A percentile compares a stretch with the other conserved stretches of the same genome.
Evolutionary conservation across 2,888 invertebrate species (phyloP).

Genomic region (Scaptomyza cyrtandrae): DNA sequence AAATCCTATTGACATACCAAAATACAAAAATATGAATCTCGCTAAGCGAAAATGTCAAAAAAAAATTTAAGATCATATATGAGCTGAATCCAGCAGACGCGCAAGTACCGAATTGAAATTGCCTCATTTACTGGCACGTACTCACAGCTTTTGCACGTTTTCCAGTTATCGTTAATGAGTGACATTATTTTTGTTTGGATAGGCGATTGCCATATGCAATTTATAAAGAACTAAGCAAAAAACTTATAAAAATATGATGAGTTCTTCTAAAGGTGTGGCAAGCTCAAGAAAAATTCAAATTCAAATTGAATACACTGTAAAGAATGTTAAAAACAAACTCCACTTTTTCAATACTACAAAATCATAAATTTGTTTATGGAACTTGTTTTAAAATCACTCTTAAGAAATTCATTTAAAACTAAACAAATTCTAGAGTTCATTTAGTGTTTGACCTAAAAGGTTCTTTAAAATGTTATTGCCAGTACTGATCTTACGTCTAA

Average conservation of each 20-base stretch:
- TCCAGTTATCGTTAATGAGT: slow-evolving; percentile 34
- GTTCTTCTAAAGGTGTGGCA: slow-evolving; percentile 14
- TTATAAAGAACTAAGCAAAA: slow-evolving; percentile 10
- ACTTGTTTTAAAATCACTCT: background rate
- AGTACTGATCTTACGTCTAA: background rate
- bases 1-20: slow-evolving; percentile 22
- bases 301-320: background rate
- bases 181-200: slow-evolving; percentile 13
- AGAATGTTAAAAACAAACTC: no score
- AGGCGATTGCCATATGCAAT: slow-evolving; percentile 26
- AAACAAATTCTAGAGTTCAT: background rate
- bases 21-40: slow-evolving; percentile 31
- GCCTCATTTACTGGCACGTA: slow-evolving; percentile 46
- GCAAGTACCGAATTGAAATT: slow-evolving; percentile 42
- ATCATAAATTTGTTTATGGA: no score
- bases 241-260: slow-evolving; percentile 1
- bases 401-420: background rate
- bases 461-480: slow-evolving; percentile 1
- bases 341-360: no score
- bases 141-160: slow-evolving; percentile 35
- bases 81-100: slow-evolving; percentile 5
- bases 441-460: background rate
- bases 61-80: slow-evolving; percentile 18
- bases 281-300: background rate
- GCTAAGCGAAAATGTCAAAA: background rate